Base-by-base conservation (phyloP, 2,797 vertebrate genomes). In the Ptychobarbus kaznakovi region DNA sequence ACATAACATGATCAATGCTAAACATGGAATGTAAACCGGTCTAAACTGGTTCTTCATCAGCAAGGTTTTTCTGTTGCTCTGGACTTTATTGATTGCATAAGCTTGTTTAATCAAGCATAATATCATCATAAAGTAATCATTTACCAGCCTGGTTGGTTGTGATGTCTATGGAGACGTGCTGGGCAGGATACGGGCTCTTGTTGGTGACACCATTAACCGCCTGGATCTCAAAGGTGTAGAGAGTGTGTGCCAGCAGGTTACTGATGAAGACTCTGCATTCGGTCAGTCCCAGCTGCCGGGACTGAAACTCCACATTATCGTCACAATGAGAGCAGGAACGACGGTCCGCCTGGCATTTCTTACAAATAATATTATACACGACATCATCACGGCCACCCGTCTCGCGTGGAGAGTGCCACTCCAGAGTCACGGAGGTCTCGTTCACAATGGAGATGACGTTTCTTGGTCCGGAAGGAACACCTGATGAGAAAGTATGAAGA, bases 71-170 rank as follows among this genome's bases (percentile, higher is more conserved):
- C n/a, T 28, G 77, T 22, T 80, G 25, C 42, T 68, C 42, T 49
- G 25, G 10, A 46, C 61, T 65, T 11, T 40, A 70, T 81, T 40
- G 46, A 81, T 56, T 53, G 44, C 28, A 49, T 51, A 49, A 51
- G 44, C 66, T n/a, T 11, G 80, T 18, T 42, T 28, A 81, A 56
- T 72, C 49, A 49, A 35, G 40, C 63, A n/a, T 51, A 80, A 69
- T 68, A 28, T 51, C 16, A 75, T 15, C 18, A 44, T 2, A 46
- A 73, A 42, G 56, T 16, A 78, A 84, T 88, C 22, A 68, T 94
- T 92, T 93, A 99, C 98, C 98, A 0, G 98, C 98, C 93, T 99
- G 98, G 93, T 99, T 99, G 86, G 98, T 99, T 90, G 98, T 98
- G 94, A 99, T 98, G 94, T 99, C 98, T 89, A 99, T 98, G 0